Evolutionary conservation across 1,140 invertebrate species (phyloP), one percentile per base, ranked within the genome.

Genomic region (Drosophila pruinosa): DNA sequence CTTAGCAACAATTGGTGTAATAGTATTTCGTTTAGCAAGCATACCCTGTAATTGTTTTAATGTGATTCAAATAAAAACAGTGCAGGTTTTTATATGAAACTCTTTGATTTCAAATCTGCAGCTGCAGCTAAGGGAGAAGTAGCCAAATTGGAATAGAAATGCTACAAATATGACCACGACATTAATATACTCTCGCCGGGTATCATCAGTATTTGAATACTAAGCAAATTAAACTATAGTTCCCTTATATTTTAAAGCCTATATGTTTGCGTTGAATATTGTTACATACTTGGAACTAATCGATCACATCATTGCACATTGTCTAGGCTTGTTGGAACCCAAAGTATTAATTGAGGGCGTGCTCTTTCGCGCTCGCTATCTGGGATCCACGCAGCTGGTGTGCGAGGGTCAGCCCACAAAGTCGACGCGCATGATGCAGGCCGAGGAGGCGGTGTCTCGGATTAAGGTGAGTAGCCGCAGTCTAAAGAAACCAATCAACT

Each of bases 291-390:
- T 34, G 2, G 8, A 34, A 34, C 31, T 34, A 34, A 34, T 34
- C n/a, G 31, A 12, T 12, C n/a, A 2, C 10, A 34, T 3, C 31
- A 5, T 6, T 28, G 26, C 26, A n/a, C n/a, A 6, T 77, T 93
- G 93, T 69, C 21, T 93, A 96, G 95, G 93, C 81, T 92, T 95
- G 43, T 92, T 96, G 81, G 95, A 96, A 93, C 95, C 96, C 74
- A 99, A 99, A 93, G 97, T 98, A 62, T 94, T 99, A 71, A 99
- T 99, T 91, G 99, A 99, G 92, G 99, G 99, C 22, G 98, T 99
- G 8, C 91, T 99, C 45, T 99, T 99, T 92, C 96, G 99, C 45
- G 98, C 98, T 19, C 93, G 97, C 39, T 99, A 99, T 91, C 93
- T 99, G 45, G 99, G 99, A 56, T 99, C 98, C 15, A 99, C 99